Conservation (phyloP, 92 coral and sea anemone genomes). For the Epizoanthus stellaris region DNA sequence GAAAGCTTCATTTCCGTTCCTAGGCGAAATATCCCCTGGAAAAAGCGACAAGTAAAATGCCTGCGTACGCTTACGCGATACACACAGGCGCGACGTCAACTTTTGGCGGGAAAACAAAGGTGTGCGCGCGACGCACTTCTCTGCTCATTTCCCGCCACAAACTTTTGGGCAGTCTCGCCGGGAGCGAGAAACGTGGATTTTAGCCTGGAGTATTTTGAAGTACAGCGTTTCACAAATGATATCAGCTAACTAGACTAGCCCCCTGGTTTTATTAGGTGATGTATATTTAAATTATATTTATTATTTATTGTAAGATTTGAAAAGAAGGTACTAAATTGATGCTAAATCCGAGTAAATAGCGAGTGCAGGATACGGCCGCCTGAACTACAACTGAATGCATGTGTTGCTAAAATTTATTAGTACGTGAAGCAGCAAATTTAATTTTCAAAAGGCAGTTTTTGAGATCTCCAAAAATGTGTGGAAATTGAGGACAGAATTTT, state of each 20-base stretch:
- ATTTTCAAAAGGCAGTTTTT: too few relatives aligned
- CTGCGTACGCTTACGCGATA: background rate
- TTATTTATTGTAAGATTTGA: too few relatives aligned
- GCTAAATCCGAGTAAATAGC: too few relatives aligned
- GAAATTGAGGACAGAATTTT: too few relatives aligned
- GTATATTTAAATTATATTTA: too few relatives aligned
- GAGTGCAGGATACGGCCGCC: too few relatives aligned
- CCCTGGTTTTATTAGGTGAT: too few relatives aligned
- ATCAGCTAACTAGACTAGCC: background rate
- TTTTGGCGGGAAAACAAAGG: conserved; percentile 29
- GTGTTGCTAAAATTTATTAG: too few relatives aligned
- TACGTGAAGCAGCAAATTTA: too few relatives aligned
- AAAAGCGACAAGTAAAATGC: background rate
- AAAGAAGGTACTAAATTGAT: too few relatives aligned
- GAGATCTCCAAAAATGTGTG: too few relatives aligned
- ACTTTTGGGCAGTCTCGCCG: background rate
- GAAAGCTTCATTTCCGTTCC: background rate
- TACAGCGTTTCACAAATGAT: background rate
- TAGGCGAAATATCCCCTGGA: background rate
- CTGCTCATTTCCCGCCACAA: conserved; percentile 35
- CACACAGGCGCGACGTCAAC: background rate
- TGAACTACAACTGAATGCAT: too few relatives aligned
- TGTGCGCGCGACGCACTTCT: conserved; percentile 29
- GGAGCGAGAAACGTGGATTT: background rate
- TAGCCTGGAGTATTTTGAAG: background rate